These are phyloP conservation scores for Aphidius ervi DNA, from an alignment of 1,140 invertebrate species.

Conservation along the genomic window DNA sequence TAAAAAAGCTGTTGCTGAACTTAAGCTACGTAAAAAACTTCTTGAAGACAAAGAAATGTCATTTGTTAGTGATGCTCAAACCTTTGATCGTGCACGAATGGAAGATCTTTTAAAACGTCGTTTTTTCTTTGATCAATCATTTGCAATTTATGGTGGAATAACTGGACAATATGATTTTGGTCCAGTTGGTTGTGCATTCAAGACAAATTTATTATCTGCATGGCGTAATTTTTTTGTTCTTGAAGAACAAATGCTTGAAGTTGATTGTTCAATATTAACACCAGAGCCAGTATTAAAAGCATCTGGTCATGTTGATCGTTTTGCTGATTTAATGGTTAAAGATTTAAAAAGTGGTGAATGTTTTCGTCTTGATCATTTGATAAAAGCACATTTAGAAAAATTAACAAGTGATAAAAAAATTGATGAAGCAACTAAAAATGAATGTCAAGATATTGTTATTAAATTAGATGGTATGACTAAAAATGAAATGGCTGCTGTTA, in stretches of 20 bases:
- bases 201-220: constrained; percentile 86
- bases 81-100: constrained; percentile 90
- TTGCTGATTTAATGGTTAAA: constrained; percentile 99
- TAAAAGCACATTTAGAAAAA: constrained; percentile 94
- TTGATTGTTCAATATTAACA: constrained; percentile 96
- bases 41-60: constrained; percentile 92
- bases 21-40: constrained; percentile 86
- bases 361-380: constrained; percentile 96
- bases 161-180: constrained; percentile 94
- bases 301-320: constrained; percentile 97
- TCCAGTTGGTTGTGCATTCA: constrained; percentile 98
- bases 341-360: constrained; percentile 94
- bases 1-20: constrained; percentile 88
- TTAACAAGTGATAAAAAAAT: constrained; percentile 81
- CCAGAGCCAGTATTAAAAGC: constrained; percentile 95
- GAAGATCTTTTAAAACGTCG: constrained; percentile 95
- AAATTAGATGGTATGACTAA: constrained; percentile 85
- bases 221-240: constrained; percentile 97
- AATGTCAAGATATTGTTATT: constrained; percentile 76
- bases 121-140: constrained; percentile 98
- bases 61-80: constrained; percentile 66
- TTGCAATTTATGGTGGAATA: constrained; percentile 98
- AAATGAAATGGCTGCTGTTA: constrained; percentile 79
- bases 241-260: constrained; percentile 98
- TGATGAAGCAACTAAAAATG: constrained; percentile 63